Base-by-base conservation (phyloP, 1,140 invertebrate genomes). In the Belonocnema kinseyi region DNA sequence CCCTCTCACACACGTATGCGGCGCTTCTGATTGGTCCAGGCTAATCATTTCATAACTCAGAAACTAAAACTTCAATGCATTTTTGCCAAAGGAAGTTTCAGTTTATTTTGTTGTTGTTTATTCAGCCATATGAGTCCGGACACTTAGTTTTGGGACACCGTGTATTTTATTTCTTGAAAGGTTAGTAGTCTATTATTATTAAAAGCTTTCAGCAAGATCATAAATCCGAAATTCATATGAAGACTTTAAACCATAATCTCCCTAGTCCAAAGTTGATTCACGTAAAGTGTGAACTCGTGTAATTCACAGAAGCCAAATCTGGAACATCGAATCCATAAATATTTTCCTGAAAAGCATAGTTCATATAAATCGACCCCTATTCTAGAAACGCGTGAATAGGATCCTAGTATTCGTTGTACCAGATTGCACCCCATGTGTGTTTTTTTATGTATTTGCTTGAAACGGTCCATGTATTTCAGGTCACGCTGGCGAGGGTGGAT, bases 401-500 rank as follows among this genome's bases (percentile, higher is more conserved):
- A 40, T 54, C 50, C 70, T 17, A 16, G 14, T 61, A 78, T 78
- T 4, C 75, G 73, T 75, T 46, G 33, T 66, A 14, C 33, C 19
- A 66, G 61, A 17, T 21, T 73, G 53, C 19, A 54, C 26, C 50
- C 17, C 11, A 26, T 14, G 40, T 76, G 3, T 52, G 52, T 16
- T 52, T 71, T 75, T 75, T 70, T 54, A 73, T 54, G 21, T 51
- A 56, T 75, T 46, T 61, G 17, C 58, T 66, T 51, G 53, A 50
- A 73, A 73, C 72, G 50, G 19, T 53, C 53, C 14, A 73, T 51
- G 46, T 50, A 21, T 75, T 75, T 66, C 54, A 84, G 83, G 82
- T 80, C 78, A 85, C 51, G 74, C 73, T 11, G 78, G 87, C 7
- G 88, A 87, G 72, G 88, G 87, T 52, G 86, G 86, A 17, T 91